Percentiles rank a stretch among this genome's conserved stretches.
Conservation (phyloP, 2,888 invertebrate genomes). For the Oscheius sp. region DNA sequence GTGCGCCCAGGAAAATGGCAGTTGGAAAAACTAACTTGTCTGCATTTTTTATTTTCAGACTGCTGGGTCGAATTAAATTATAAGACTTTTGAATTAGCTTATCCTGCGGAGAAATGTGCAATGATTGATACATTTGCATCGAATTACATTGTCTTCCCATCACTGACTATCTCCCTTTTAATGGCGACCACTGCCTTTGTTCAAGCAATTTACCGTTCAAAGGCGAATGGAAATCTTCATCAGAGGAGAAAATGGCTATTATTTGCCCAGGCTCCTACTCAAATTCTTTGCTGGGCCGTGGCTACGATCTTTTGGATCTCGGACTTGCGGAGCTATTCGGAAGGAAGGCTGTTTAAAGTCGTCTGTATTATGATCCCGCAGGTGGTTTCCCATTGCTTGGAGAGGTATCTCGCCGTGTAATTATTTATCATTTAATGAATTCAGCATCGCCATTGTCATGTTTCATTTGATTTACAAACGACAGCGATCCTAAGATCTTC, state of each 20-base stretch:
- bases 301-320: not conserved
- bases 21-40: too few relatives aligned
- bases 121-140: not conserved
- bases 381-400: not conserved
- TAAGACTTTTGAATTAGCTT: not conserved
- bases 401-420: not conserved
- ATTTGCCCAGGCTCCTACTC: conserved; percentile 5
- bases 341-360: not conserved
- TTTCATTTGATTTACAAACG: not conserved
- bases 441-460: not conserved
- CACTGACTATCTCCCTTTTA: not conserved
- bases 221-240: not conserved
- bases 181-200: not conserved
- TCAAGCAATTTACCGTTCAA: not conserved
- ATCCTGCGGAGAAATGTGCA: not conserved
- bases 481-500: not conserved
- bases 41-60: not conserved
- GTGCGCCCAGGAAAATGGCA: too few relatives aligned
- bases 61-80: conserved; percentile 16
- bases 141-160: not conserved
- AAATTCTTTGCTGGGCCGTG: not conserved
- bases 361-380: not conserved
- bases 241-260: not conserved
- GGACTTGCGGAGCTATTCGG: not conserved
- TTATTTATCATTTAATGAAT: not conserved